phyloP scores from a whole-genome alignment of 2,888 invertebrate genomes.

The Zaprionus obscuricornis region DNA sequence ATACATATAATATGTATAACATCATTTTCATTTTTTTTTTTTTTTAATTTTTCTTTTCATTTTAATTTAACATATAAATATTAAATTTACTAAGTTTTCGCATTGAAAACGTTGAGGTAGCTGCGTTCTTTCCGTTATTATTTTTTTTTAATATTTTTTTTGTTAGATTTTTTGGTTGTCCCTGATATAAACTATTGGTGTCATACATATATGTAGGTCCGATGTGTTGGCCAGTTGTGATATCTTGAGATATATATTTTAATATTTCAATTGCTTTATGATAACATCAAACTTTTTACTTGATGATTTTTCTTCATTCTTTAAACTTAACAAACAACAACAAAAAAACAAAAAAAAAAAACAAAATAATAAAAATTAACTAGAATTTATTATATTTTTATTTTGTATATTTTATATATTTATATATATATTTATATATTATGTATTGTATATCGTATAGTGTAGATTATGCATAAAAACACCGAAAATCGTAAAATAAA shows the following conservation, averaged over 20 bases:
- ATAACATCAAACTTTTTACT: constrained; percentile 24
- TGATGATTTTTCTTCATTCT: constrained; percentile 28
- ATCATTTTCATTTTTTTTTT: constrained; percentile 34
- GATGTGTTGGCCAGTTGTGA: constrained; percentile 31
- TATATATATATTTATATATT: constrained; percentile 51
- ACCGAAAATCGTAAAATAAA: constrained; percentile 55
- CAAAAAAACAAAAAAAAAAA: constrained; percentile 36
- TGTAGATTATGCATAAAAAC: constrained; percentile 47
- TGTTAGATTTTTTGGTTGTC: constrained; percentile 40
- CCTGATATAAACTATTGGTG: constrained; percentile 52
- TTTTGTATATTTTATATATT: constrained; percentile 47
- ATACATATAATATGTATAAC: constrained; percentile 37
- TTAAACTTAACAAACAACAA: constrained; percentile 14
- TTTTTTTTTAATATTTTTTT: constrained; percentile 25
- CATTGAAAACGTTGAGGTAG: constrained; percentile 65
- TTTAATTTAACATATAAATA: constrained; percentile 11
- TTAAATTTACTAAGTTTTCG: constrained; percentile 47
- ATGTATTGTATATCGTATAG: constrained; percentile 51
- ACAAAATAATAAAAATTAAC: constrained; percentile 39
- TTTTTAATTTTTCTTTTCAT: constrained; percentile 38
- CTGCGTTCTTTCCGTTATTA: constrained; percentile 49
- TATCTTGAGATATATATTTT: constrained; percentile 5
- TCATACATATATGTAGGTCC: too few species aligned
- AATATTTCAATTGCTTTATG: constrained; percentile 7
- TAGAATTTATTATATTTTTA: constrained; percentile 56